These are phyloP conservation scores for Brachionus manjavacas DNA, from an alignment of 1,140 invertebrate genomes.

Conservation along the genomic window DNA sequence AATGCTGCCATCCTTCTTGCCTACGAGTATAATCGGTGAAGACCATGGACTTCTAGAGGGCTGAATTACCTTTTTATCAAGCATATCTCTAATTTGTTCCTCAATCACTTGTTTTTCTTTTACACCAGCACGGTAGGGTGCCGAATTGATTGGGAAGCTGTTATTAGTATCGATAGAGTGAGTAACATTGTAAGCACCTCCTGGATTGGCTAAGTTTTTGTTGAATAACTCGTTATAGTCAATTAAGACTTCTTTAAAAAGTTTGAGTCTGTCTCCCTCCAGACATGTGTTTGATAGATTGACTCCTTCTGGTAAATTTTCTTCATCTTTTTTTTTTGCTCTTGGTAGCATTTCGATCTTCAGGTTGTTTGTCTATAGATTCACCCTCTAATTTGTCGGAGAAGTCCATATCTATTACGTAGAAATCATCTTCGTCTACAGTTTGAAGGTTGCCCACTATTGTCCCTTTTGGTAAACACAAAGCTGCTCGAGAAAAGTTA, in stretches of 20 bases:
- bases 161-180: background rate
- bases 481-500: too few relatives aligned
- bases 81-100: slow-evolving; percentile 9
- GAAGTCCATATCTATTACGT: too few relatives aligned
- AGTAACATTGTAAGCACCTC: background rate
- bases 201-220: background rate
- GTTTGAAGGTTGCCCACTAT: too few relatives aligned
- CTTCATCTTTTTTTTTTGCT: too few relatives aligned
- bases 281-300: too few relatives aligned
- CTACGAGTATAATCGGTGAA: background rate
- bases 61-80: slow-evolving; percentile 26
- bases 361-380: background rate
- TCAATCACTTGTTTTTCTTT: background rate
- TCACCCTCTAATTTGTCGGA: background rate
- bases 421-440: too few relatives aligned
- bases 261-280: background rate
- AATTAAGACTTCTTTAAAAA: background rate
- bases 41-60: background rate
- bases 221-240: background rate
- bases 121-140: background rate
- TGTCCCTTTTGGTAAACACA: too few relatives aligned
- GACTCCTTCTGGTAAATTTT: too few relatives aligned
- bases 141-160: background rate
- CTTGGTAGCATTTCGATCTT: too few relatives aligned
- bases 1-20: slow-evolving; percentile 7